Evolutionary conservation across 1,140 invertebrate species (phyloP).

Genomic region (Chrysomallon squamiferum): DNA sequence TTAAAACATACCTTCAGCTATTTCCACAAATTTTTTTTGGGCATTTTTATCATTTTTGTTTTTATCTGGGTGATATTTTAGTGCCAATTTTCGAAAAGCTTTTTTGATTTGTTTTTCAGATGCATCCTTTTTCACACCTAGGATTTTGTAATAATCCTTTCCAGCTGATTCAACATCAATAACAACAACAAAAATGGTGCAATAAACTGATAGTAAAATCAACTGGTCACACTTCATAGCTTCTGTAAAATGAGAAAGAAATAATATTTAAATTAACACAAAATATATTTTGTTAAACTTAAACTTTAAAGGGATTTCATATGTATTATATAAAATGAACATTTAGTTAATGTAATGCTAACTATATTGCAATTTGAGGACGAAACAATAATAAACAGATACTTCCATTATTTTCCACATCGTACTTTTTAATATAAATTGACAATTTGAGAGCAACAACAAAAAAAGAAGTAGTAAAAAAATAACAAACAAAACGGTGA

Average conservation of each 20-base stretch:
- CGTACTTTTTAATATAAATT: too few species aligned
- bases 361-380: background rate
- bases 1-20: slow-evolving; percentile 57
- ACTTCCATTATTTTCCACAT: background rate
- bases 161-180: slow-evolving; percentile 19
- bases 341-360: background rate
- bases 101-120: slow-evolving; percentile 95
- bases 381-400: background rate
- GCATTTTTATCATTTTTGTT: slow-evolving; percentile 74
- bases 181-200: slow-evolving; percentile 21
- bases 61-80: slow-evolving; percentile 99
- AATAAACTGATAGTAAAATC: slow-evolving; percentile 33
- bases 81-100: slow-evolving; percentile 80
- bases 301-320: background rate
- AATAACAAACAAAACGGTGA: too few species aligned
- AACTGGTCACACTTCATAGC: slow-evolving; percentile 41
- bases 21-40: slow-evolving; percentile 59
- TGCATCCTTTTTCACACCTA: slow-evolving; percentile 88
- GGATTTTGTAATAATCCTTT: slow-evolving; percentile 91
- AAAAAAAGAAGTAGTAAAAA: too few species aligned
- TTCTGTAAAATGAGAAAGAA: slow-evolving; percentile 6
- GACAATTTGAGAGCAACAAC: too few species aligned
- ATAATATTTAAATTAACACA: background rate
- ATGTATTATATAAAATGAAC: background rate
- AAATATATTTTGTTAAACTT: background rate